Evolutionary conservation across 2,113 vertebrate genomes (phyloP), one percentile per base, ranked within the genome.

Genomic region (Phaetusa simplex): DNA sequence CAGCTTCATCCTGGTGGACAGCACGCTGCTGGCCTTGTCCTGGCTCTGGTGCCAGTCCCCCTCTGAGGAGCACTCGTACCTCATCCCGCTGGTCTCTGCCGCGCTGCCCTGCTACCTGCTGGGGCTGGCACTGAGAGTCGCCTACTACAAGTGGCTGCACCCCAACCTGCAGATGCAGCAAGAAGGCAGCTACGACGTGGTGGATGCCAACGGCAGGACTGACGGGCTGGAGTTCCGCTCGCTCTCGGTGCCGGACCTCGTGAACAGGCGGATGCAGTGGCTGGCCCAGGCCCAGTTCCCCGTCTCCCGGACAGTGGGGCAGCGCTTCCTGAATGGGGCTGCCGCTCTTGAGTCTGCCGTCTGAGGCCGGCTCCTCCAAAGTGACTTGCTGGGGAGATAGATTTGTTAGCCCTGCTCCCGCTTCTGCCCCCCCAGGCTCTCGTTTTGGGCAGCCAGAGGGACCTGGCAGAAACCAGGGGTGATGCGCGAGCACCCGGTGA

Each of bases 121-220:
- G 59, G 99, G 99, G 4, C 96, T 99, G 87, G 66, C 90, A 8
- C 84, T 99, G 32, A 98, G 99, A 64, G 52, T 97, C 4, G 27
- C 97, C 55, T 99, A 99, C 95, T 99, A 99, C 97, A 73, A 47
- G 94, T 98, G 98, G 96, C 98, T 99, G 84, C 99, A 99, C 91
- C 98, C 99, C 96, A 97, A 78, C 0, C 1, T 43, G 49, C 22
- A 2, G 64, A 52, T 5, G 3, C 87, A 27, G 73, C 61, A 5
- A 1, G 74, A 36, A 5, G 58, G 36, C 2, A 2, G n/a, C 59
- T 9, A 6, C 0, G 97, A 97, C 0, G 85, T 79, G 36, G 96
- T 98, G 58, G 98, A 98, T 6, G 61, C 32, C 34, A 1, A 3
- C 0, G 11, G 5, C 27, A 11, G 24, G 4, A n/a, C 49, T 2